Conservation (phyloP, 2,113 vertebrate species). For the Nematolebias whitei region DNA sequence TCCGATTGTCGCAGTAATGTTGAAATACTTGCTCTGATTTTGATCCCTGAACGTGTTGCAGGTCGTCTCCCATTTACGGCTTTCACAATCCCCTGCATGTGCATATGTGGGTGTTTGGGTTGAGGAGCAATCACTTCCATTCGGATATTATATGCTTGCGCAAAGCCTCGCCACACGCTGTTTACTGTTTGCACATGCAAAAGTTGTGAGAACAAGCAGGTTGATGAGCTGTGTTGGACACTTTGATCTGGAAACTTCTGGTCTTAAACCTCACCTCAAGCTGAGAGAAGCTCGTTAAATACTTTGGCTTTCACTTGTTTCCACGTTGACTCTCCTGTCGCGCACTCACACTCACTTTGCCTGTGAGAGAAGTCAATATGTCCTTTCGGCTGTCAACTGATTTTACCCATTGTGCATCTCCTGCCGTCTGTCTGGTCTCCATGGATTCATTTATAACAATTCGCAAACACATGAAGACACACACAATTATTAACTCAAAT, state of each 20-base stretch:
- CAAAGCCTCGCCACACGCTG: slow-evolving; percentile 5
- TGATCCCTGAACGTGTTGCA: slow-evolving; percentile 1
- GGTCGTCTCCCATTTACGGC: slow-evolving; percentile 25
- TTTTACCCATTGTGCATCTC: slow-evolving; percentile 20
- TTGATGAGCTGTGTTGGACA: slow-evolving; percentile 20
- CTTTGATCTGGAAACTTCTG: slow-evolving; percentile 52
- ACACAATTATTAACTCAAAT: background rate
- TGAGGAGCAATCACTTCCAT: slow-evolving; percentile 42
- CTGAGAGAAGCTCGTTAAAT: slow-evolving; percentile 58
- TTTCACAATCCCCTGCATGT: background rate
- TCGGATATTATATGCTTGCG: slow-evolving; percentile 39
- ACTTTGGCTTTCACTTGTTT: slow-evolving; percentile 14
- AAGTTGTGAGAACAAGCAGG: slow-evolving; percentile 15
- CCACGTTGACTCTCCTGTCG: slow-evolving; percentile 8
- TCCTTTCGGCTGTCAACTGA: slow-evolving; percentile 68
- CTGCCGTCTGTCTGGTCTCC: slow-evolving; percentile 56
- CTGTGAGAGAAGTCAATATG: slow-evolving; percentile 79
- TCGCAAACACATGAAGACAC: slow-evolving; percentile 11
- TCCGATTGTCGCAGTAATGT: slow-evolving; percentile 37
- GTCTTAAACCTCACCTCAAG: slow-evolving; percentile 47
- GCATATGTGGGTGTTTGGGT: slow-evolving; percentile 5
- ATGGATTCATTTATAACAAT: slow-evolving; percentile 54
- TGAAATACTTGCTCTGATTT: slow-evolving; percentile 53
- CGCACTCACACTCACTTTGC: slow-evolving; percentile 36
- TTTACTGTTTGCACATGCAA: slow-evolving; percentile 11